Evolutionary conservation across 1,140 invertebrate species (phyloP).

Genomic region (Habropoda laboriosa): DNA sequence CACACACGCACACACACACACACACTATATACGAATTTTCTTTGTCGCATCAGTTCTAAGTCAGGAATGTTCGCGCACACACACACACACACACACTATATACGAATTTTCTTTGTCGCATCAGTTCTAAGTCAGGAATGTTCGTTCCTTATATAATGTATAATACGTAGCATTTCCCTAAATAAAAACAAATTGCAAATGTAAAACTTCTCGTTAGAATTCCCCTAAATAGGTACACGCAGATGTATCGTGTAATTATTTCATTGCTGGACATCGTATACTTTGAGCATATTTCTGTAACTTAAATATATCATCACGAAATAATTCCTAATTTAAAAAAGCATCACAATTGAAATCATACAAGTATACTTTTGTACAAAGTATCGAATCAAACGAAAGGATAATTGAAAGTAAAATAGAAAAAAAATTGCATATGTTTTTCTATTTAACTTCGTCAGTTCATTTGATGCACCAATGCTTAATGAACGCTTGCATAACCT

Average conservation of each 20-base stretch:
- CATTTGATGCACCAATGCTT: background rate
- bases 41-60: background rate
- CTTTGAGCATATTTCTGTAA: background rate
- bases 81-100: background rate
- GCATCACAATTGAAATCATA: background rate
- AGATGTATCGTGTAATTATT: background rate
- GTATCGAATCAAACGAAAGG: background rate
- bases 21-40: background rate
- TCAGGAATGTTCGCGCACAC: slow-evolving; percentile 45
- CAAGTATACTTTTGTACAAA: background rate
- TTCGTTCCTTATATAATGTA: slow-evolving; percentile 11
- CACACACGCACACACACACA: too few species aligned
- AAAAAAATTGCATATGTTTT: background rate
- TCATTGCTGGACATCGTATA: slow-evolving; percentile 1
- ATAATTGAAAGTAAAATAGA: background rate
- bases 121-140: slow-evolving; percentile 25
- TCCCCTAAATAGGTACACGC: background rate
- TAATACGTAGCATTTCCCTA: background rate
- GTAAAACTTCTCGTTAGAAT: background rate
- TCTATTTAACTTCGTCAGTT: background rate
- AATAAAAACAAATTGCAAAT: slow-evolving; percentile 1
- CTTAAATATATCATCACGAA: slow-evolving; percentile 4
- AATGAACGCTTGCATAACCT: background rate
- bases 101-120: background rate
- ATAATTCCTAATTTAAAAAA: background rate